Evolutionary conservation across 2,888 invertebrate genomes (phyloP), one percentile per base, ranked within the genome.

Genomic region (Diarsia dahlii): DNA sequence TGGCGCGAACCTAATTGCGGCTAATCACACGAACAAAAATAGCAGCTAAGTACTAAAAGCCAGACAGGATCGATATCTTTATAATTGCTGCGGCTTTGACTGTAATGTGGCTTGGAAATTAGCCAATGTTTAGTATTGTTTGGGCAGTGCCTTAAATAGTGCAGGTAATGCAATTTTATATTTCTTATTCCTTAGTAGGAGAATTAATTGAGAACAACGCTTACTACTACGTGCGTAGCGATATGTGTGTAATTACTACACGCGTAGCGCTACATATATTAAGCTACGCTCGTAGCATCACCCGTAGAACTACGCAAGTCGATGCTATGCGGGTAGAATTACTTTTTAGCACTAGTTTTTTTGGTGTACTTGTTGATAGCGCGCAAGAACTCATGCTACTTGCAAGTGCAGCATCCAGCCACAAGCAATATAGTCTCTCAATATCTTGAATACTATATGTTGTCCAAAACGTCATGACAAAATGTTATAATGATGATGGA

Each of bases 11-110:
- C 85, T 84, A 84, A 84, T 84, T 84, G 76, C 76, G 62, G 80
- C 80, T 84, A 84, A 84, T 84, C 84, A 81, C 81, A 81, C 71
- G 81, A 83, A 76, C 82, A 82, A 84, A 84, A 84, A 81, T 84
- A 84, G 65, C 75, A 71, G 77, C 84, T 81, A 52, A 84, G 84
- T 74, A 79, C 81, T 74, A 56, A 76, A 76, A 70, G 64, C 82
- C 81, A 82, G 82, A 82, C 84, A 73, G 81, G 84, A 82, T 84
- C 82, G 62, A 82, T 82, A 82, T 73, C 81, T 73, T 82, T 84
- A 80, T 80, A 84, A 82, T 81, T 78, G 69, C 71, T 63, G 60
- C 18, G 76, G 84, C 39, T 76, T 70, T 63, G 23, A 62, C 58
- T 70, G 39, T 80, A 80, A 64, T 23, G 62, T 75, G 54, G 71